A percentile compares a stretch with the other conserved stretches of the same genome.
Evolutionary conservation across 2,888 invertebrate genomes (phyloP).

Genomic region (Coronaproctus castanopsis): DNA sequence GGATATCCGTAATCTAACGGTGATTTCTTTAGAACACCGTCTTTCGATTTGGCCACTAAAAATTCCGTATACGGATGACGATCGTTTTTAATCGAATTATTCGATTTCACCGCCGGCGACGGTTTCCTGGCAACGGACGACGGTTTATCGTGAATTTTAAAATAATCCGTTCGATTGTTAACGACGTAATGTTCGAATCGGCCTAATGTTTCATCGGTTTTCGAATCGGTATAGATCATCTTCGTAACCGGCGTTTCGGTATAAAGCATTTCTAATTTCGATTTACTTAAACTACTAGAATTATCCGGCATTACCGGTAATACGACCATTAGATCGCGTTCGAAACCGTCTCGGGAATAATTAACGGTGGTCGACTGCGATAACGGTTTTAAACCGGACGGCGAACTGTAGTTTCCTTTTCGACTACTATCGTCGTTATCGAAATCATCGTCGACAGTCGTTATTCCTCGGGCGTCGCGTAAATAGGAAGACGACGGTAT

Average conservation of each 20-base stretch:
- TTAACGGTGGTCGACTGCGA: background rate
- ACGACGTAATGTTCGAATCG: background rate
- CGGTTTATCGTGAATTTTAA: background rate
- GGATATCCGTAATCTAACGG: conserved; percentile 12
- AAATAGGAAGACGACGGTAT: too few species aligned
- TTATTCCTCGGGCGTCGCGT: too few species aligned
- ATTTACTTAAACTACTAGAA: conserved; percentile 4
- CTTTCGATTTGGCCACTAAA: conserved; percentile 1
- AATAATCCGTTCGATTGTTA: background rate
- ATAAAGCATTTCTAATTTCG: conserved; percentile 8
- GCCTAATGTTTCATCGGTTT: background rate
- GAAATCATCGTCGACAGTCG: too few species aligned
- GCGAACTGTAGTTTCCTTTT: background rate
- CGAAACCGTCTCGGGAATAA: background rate
- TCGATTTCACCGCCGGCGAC: background rate
- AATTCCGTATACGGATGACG: conserved; percentile 11
- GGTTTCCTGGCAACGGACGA: background rate
- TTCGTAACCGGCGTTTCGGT: conserved; percentile 10
- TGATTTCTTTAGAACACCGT: background rate
- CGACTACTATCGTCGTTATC: background rate
- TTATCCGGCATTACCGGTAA: conserved; percentile 12
- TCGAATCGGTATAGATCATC: conserved; percentile 4
- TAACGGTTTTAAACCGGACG: background rate
- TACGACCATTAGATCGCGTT: conserved; percentile 9
- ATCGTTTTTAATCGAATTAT: background rate